Evolutionary conservation across 2,113 vertebrate genomes (phyloP).

Genomic region (Cyphomyrus discorhynchus): DNA sequence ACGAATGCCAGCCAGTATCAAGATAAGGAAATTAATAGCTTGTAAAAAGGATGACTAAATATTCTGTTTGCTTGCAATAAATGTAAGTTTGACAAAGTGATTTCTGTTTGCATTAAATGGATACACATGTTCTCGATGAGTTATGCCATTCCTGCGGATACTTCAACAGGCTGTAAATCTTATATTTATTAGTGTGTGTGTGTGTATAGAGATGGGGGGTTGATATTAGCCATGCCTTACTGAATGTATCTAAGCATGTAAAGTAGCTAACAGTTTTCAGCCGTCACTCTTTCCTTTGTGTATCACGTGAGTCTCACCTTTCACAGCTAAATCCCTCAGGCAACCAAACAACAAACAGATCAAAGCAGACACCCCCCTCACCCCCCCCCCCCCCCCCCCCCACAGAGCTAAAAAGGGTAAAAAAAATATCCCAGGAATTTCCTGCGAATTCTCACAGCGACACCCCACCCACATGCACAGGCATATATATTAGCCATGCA

Average conservation of each 20-base stretch:
- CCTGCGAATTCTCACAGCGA: not conserved
- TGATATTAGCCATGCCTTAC: not conserved
- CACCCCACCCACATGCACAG: not conserved
- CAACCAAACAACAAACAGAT: conserved; percentile 29
- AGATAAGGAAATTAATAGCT: not conserved
- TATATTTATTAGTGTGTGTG: not conserved
- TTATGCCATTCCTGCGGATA: not conserved
- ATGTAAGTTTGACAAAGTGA: not conserved
- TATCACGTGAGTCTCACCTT: not conserved
- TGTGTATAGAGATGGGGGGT: not conserved
- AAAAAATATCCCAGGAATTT: not conserved
- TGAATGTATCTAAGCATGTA: not conserved
- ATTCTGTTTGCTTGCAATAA: not conserved
- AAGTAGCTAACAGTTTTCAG: not conserved
- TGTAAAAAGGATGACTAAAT: not conserved
- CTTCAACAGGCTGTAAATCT: not conserved
- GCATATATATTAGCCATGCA: not conserved
- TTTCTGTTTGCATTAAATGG: not conserved
- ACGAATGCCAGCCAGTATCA: not conserved
- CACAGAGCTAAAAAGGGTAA: not conserved
- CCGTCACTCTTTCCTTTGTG: not conserved
- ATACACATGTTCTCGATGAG: not conserved
- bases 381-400: not conserved
- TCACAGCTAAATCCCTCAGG: conserved; percentile 22
- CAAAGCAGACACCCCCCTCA: not conserved